These are phyloP conservation scores for Oscheius sp. DNA, from an alignment of 2,888 invertebrate genomes.

Conservation along the genomic window DNA sequence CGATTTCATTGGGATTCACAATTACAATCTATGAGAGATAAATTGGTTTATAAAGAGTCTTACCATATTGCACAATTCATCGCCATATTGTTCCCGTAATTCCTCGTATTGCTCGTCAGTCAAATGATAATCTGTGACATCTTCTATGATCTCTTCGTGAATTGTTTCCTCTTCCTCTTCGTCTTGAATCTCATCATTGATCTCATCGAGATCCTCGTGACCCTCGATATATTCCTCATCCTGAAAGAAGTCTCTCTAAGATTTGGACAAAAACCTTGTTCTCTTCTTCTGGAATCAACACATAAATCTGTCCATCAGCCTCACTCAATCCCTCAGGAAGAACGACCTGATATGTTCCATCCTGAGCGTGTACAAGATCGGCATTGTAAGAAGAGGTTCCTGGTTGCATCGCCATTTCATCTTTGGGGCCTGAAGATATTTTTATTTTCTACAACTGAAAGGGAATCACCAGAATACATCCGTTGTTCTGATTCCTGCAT, in stretches of 20 bases:
- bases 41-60: not conserved
- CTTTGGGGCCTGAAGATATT: not conserved
- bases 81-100: constrained; percentile 40
- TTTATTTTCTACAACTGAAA: not conserved
- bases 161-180: not conserved
- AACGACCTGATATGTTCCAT: not conserved
- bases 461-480: not conserved
- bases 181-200: constrained; percentile 12
- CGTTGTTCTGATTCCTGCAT: not conserved
- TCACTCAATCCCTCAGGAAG: not conserved
- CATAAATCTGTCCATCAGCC: constrained; percentile 35
- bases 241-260: not conserved
- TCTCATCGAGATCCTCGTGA: constrained; percentile 9
- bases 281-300: constrained; percentile 29
- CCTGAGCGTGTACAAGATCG: constrained; percentile 32
- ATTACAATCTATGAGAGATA: constrained; percentile 2
- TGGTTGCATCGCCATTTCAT: constrained; percentile 3
- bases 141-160: not conserved
- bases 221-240: not conserved
- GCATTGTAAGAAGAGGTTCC: constrained; percentile 22
- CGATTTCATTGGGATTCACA: constrained; percentile 22
- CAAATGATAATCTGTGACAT: not conserved
- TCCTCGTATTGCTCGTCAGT: constrained; percentile 41
- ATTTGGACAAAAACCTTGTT: not conserved
- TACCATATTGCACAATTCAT: constrained; percentile 43